Conservation (phyloP, 1,140 invertebrate species). For the Neocloeon triangulifer region DNA sequence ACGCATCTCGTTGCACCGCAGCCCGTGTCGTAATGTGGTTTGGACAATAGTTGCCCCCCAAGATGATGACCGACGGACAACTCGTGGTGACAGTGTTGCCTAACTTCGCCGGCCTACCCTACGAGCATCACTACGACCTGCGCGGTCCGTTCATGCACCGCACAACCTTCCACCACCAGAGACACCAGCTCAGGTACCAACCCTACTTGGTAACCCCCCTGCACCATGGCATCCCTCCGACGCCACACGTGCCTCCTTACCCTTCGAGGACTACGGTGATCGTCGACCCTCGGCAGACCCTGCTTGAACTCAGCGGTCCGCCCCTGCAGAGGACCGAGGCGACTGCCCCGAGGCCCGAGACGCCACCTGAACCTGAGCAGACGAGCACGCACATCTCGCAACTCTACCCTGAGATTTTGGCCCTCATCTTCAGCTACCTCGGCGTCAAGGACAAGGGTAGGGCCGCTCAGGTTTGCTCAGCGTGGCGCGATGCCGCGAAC, state of each 20-base stretch:
- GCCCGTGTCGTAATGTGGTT: too few relatives aligned
- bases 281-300: constrained; percentile 18
- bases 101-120: too few relatives aligned
- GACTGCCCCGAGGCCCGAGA: constrained; percentile 19
- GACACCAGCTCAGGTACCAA: constrained; percentile 19
- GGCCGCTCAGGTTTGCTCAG: constrained; percentile 69
- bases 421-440: constrained; percentile 75
- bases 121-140: too few relatives aligned
- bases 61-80: too few relatives aligned
- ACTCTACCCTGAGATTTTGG: constrained; percentile 77
- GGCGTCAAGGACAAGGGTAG: constrained; percentile 70
- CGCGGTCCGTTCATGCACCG: too few relatives aligned
- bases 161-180: constrained; percentile 6
- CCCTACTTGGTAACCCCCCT: constrained; percentile 21
- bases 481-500: constrained; percentile 75
- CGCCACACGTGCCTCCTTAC: constrained; percentile 7
- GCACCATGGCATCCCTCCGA: constrained; percentile 15
- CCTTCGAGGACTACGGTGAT: constrained; percentile 11
- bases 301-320: constrained; percentile 22
- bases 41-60: too few relatives aligned
- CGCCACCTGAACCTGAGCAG: constrained; percentile 15
- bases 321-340: constrained; percentile 28
- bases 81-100: too few relatives aligned
- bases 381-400: constrained; percentile 59
- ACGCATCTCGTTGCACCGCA: too few relatives aligned